phyloP scores from a whole-genome alignment of 2,888 invertebrate genomes.

The Timema cristinae region DNA sequence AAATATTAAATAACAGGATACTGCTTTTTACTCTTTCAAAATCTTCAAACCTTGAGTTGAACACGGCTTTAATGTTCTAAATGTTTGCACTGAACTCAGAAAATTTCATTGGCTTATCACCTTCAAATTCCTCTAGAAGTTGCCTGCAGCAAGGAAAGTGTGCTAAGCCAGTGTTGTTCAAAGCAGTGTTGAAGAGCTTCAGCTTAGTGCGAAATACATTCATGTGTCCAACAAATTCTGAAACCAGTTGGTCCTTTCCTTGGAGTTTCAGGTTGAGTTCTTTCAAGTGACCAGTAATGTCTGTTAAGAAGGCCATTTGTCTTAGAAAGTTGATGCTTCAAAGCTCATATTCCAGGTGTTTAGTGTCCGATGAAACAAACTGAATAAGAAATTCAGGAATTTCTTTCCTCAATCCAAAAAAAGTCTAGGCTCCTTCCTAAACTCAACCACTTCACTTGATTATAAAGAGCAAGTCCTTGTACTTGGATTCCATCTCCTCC shows the following conservation, averaged over 20 bases:
- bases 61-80: background rate
- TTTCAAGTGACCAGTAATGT: slow-evolving; percentile 9
- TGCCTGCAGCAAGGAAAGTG: slow-evolving; percentile 12
- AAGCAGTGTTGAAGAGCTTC: background rate
- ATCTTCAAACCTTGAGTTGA: slow-evolving; percentile 1
- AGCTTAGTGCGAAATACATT: slow-evolving; percentile 10
- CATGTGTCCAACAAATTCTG: background rate
- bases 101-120: background rate
- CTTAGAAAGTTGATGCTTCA: background rate
- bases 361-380: slow-evolving; percentile 6
- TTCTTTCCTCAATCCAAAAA: background rate
- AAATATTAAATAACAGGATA: background rate
- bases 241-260: slow-evolving; percentile 6
- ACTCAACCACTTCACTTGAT: slow-evolving; percentile 8
- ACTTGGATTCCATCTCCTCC: slow-evolving; percentile 4
- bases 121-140: slow-evolving; percentile 12
- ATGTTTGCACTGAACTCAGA: slow-evolving; percentile 9
- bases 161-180: background rate
- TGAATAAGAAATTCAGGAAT: background rate
- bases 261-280: slow-evolving; percentile 15
- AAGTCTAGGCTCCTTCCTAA: background rate
- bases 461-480: slow-evolving; percentile 12
- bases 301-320: slow-evolving; percentile 6
- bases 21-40: slow-evolving; percentile 4
- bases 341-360: slow-evolving; percentile 4